phyloP scores from a whole-genome alignment of 2,888 invertebrate species.

The Hesperia comma region DNA sequence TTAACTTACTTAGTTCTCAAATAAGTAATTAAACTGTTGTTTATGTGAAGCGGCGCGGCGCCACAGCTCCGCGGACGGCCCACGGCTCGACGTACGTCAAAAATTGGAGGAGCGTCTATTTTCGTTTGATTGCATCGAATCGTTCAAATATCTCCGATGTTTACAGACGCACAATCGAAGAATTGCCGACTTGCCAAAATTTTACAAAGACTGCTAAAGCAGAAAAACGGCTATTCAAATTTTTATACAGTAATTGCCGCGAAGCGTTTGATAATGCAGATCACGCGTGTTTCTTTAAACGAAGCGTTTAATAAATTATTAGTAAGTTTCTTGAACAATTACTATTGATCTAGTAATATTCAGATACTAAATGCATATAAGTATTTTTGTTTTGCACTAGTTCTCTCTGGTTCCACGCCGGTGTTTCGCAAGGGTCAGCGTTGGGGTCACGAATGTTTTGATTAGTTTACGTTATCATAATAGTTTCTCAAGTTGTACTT shows the following conservation, averaged over 20 bases:
- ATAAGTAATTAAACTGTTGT: too few relatives aligned
- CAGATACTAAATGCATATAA: constrained; percentile 12
- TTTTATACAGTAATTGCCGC: background rate
- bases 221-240: constrained; percentile 4
- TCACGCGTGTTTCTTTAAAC: constrained; percentile 20
- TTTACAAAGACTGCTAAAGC: background rate
- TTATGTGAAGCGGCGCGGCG: too few relatives aligned
- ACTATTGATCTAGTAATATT: constrained; percentile 14
- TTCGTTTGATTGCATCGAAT: constrained; percentile 3
- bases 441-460: constrained; percentile 43
- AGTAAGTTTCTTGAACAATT: constrained; percentile 11
- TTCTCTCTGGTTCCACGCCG: constrained; percentile 25
- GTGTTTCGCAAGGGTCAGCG: constrained; percentile 46
- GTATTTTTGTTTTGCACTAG: constrained; percentile 16
- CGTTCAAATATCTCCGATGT: background rate
- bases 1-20: too few relatives aligned
- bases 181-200: background rate
- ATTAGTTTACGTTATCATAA: constrained; percentile 6
- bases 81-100: background rate
- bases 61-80: too few relatives aligned
- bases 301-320: constrained; percentile 27
- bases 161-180: background rate
- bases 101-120: background rate
- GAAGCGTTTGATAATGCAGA: constrained; percentile 21
- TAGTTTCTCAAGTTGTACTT: background rate